Percentiles rank a stretch among this genome's conserved stretches.
These are phyloP conservation scores for Nebria salina DNA, from an alignment of 2,888 invertebrate genomes.

Conservation along the genomic window DNA sequence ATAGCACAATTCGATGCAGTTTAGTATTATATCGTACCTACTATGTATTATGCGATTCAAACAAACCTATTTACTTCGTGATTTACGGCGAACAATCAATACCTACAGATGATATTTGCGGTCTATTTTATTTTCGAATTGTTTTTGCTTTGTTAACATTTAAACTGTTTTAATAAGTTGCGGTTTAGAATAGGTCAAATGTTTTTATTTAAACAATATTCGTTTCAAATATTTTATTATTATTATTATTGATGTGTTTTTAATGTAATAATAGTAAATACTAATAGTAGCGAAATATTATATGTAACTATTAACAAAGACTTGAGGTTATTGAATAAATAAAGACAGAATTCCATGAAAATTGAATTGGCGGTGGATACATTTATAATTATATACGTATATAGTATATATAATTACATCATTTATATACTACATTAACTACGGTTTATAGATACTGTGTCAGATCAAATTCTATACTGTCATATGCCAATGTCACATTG, in stretches of 20 bases:
- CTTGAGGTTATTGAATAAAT: not conserved
- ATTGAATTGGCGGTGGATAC: not conserved
- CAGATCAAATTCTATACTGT: not conserved
- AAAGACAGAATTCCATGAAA: not conserved
- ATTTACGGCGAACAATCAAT: not conserved
- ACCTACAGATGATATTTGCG: constrained; percentile 2
- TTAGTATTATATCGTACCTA: not conserved
- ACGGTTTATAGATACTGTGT: not conserved
- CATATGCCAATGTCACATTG: not conserved
- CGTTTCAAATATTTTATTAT: no score
- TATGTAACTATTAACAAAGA: no score
- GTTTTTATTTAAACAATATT: not conserved
- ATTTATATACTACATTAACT: not conserved
- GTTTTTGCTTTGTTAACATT: not conserved
- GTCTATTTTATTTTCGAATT: not conserved
- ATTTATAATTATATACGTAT: constrained; percentile 1
- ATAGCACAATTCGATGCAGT: not conserved
- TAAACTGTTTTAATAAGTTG: not conserved
- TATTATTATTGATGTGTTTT: no score
- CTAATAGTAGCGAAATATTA: no score
- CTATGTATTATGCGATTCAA: not conserved
- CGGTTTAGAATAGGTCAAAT: not conserved
- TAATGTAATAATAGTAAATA: no score
- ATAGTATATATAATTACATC: not conserved
- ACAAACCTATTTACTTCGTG: constrained; percentile 6